Conservation (phyloP, 1,140 invertebrate genomes). For the Reticulitermes speratus region DNA sequence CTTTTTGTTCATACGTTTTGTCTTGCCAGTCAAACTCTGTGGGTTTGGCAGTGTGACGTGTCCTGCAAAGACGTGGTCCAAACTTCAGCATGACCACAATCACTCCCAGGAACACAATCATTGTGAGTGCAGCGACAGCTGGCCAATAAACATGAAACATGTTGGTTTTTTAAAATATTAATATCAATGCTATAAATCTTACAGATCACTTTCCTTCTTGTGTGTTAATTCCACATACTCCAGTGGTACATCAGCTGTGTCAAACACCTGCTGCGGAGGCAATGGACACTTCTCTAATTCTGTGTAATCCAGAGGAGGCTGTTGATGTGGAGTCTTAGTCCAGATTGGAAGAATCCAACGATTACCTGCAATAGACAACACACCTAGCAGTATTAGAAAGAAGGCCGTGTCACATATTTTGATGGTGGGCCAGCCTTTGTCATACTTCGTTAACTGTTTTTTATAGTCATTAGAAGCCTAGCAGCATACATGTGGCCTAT, state of each 20-base stretch:
- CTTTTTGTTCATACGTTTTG: slow-evolving; percentile 62
- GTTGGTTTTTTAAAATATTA: slow-evolving; percentile 37
- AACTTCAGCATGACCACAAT: slow-evolving; percentile 72
- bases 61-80: slow-evolving; percentile 64
- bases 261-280: background rate
- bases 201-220: slow-evolving; percentile 80
- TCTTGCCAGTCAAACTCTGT: slow-evolving; percentile 58
- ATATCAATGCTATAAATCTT: slow-evolving; percentile 35
- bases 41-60: slow-evolving; percentile 63
- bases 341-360: slow-evolving; percentile 80
- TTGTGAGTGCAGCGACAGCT: slow-evolving; percentile 63
- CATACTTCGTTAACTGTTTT: too few relatives aligned
- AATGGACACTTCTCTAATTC: slow-evolving; percentile 58
- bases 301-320: slow-evolving; percentile 76
- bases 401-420: too few relatives aligned
- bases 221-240: slow-evolving; percentile 70
- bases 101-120: slow-evolving; percentile 64
- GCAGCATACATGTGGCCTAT: too few relatives aligned
- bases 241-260: slow-evolving; percentile 43
- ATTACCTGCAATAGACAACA: slow-evolving; percentile 60
- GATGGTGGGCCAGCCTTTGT: too few relatives aligned
- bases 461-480: too few relatives aligned
- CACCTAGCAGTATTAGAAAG: too few relatives aligned
- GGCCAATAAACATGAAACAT: slow-evolving; percentile 76
- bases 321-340: slow-evolving; percentile 77